phyloP scores from a whole-genome alignment of 1,140 invertebrate species.

The Drosophila leontia region DNA sequence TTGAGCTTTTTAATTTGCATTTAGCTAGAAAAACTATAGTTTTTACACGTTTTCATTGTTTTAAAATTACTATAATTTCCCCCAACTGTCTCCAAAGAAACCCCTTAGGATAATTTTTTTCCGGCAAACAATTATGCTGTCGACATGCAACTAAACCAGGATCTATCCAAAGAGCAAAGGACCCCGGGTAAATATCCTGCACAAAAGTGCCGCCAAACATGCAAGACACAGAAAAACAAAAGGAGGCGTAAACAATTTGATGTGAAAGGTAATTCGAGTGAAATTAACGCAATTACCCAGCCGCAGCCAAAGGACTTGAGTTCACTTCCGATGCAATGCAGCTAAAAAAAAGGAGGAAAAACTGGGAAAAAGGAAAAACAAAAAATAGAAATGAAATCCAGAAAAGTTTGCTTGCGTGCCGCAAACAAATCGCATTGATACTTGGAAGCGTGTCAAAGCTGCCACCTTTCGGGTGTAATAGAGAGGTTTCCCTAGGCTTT shows the following conservation, averaged over 20 bases:
- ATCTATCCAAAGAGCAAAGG: conserved; percentile 4
- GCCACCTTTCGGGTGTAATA: conserved; percentile 44
- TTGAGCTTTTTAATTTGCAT: neutral
- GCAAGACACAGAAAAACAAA: conserved; percentile 43
- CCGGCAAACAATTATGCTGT: conserved; percentile 71
- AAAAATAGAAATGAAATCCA: neutral
- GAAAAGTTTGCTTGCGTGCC: conserved; percentile 57
- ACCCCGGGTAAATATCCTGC: conserved; percentile 9
- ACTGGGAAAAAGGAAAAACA: neutral
- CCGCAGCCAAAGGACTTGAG: conserved; percentile 62
- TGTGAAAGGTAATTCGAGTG: conserved; percentile 65
- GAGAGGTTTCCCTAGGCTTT: conserved; percentile 12
- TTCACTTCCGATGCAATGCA: conserved; percentile 42
- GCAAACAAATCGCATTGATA: conserved; percentile 71
- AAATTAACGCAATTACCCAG: conserved; percentile 79
- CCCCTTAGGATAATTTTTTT: conserved; percentile 56
- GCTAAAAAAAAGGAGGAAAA: conserved; percentile 15
- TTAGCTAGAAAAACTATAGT: neutral
- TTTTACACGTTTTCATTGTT: neutral
- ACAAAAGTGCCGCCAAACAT: conserved; percentile 73
- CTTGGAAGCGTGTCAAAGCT: conserved; percentile 73
- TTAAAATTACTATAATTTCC: neutral
- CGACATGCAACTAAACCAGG: conserved; percentile 63
- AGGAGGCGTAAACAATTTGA: conserved; percentile 61
- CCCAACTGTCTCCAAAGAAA: neutral